Base-by-base conservation (phyloP, 1,140 invertebrate genomes). In the Diprion similis region DNA sequence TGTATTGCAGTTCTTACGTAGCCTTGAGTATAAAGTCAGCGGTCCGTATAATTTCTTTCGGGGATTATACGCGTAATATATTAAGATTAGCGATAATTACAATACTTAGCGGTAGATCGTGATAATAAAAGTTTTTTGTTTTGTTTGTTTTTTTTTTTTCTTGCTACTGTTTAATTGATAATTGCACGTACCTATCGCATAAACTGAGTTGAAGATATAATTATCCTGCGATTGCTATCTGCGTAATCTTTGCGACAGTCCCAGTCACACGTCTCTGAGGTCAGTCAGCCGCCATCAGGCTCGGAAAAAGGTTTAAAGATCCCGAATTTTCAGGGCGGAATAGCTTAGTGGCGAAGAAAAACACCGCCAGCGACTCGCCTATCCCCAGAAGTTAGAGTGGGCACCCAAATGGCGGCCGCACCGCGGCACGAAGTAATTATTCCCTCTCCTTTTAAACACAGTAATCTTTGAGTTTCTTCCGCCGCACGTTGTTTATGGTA, bases 401-500 rank as follows among this genome's bases (percentile, higher is more conserved):
- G 51, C 51, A 59, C 11, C 51, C 51, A 17, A 59, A 59, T 59
- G 51, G 51, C 51, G 11, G 51, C 51, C 4, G 51, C 6, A 37
- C 24, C 51, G 51, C 51, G 51, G 51, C n/a, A 59, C 77, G 74
- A 77, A 80, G 80, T 84, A 84, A 85, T 86, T 86, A 84, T 84
- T 83, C 82, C 76, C 77, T 78, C 74, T 76, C 76, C 71, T 18
- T 84, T 84, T 82, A 85, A 85, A 83, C 82, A 86, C 84, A 80
- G 80, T 85, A 87, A 87, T 87, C 82, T 82, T 79, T 81, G 82
- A 79, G 81, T 84, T 86, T 83, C 82, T 80, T 80, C 51, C 73
- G 75, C 68, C 72, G 79, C 76, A 74, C 77, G 81, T 86, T 87
- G 85, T 87, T 87, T 85, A 86, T 86, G 85, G 82, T 86, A 86